Percentiles rank a stretch among this genome's conserved stretches.
Evolutionary conservation across 2,888 invertebrate genomes (phyloP).

Genomic region (Leuctra nigra): DNA sequence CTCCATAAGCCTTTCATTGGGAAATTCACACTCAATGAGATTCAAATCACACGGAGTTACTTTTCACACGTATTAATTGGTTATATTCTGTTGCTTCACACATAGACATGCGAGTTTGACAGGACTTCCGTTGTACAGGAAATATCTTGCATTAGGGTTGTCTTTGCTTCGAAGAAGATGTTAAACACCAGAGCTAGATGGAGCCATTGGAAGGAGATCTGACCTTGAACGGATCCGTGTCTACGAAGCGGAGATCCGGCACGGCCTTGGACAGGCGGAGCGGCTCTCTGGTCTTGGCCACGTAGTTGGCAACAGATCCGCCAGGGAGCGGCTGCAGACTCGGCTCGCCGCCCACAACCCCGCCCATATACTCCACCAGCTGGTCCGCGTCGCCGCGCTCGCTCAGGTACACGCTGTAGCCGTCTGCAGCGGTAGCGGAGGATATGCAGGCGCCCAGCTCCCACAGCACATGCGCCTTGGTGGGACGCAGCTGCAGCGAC

Average conservation of each 20-base stretch:
- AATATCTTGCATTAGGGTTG: too few species aligned
- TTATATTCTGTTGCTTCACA: too few species aligned
- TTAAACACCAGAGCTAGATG: too few species aligned
- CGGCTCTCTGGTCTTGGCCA: constrained; percentile 44
- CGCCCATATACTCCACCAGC: constrained; percentile 39
- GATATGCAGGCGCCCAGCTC: constrained; percentile 60
- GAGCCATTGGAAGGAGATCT: too few species aligned
- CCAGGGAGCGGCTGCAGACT: constrained; percentile 34
- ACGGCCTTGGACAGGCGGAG: constrained; percentile 42
- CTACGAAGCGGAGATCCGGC: constrained; percentile 47
- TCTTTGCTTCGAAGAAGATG: too few species aligned
- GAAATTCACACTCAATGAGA: too few species aligned
- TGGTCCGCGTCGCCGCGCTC: constrained; percentile 42
- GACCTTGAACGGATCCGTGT: constrained; percentile 25
- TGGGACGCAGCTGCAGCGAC: constrained; percentile 52
- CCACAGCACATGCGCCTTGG: constrained; percentile 56
- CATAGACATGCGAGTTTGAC: too few species aligned
- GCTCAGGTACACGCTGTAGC: constrained; percentile 53
- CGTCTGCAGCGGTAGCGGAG: constrained; percentile 58
- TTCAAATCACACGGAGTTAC: too few species aligned
- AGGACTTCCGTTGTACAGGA: too few species aligned
- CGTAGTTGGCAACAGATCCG: constrained; percentile 36
- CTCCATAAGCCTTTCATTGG: too few species aligned
- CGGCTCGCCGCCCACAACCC: constrained; percentile 31
- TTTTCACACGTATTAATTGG: too few species aligned